A percentile compares a stretch with the other conserved stretches of the same genome.
These are phyloP conservation scores for Neelides folsomi DNA, from an alignment of 2,888 invertebrate species.

Conservation along the genomic window DNA sequence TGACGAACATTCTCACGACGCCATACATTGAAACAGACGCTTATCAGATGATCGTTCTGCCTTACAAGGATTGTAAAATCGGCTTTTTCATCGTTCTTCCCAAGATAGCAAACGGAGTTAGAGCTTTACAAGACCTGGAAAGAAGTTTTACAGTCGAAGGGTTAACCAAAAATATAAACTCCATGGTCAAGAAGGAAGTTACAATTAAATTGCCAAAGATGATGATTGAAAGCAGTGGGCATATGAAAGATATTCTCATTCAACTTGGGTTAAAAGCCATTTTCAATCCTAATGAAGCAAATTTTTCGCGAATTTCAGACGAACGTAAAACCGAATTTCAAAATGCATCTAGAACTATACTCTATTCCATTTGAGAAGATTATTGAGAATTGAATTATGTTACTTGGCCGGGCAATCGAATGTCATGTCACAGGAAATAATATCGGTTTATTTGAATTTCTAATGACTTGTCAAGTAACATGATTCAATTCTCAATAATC, in stretches of 20 bases:
- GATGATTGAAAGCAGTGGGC: slow-evolving; percentile 44
- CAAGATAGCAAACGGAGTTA: slow-evolving; percentile 26
- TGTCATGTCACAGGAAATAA: too few relatives aligned
- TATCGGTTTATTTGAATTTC: too few relatives aligned
- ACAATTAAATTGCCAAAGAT: slow-evolving; percentile 51
- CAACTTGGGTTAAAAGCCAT: slow-evolving; percentile 38
- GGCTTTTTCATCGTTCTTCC: slow-evolving; percentile 56
- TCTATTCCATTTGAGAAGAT: too few relatives aligned
- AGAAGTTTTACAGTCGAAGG: neutral
- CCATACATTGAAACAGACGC: slow-evolving; percentile 47
- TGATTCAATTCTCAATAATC: too few relatives aligned
- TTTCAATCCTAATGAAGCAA: slow-evolving; percentile 49
- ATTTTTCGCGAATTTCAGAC: slow-evolving; percentile 52
- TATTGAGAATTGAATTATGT: too few relatives aligned
- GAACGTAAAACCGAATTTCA: slow-evolving; percentile 8
- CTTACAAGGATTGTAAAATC: slow-evolving; percentile 52
- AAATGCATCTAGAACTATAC: neutral
- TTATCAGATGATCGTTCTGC: slow-evolving; percentile 52
- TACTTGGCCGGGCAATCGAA: too few relatives aligned
- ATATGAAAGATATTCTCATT: slow-evolving; percentile 19
- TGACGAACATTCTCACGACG: slow-evolving; percentile 51
- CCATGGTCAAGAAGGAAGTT: slow-evolving; percentile 15
- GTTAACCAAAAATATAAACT: neutral
- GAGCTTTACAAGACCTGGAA: too few relatives aligned
- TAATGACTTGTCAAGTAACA: too few relatives aligned